Conservation (phyloP, 1,140 invertebrate genomes). For the Solenopsis fugax region DNA sequence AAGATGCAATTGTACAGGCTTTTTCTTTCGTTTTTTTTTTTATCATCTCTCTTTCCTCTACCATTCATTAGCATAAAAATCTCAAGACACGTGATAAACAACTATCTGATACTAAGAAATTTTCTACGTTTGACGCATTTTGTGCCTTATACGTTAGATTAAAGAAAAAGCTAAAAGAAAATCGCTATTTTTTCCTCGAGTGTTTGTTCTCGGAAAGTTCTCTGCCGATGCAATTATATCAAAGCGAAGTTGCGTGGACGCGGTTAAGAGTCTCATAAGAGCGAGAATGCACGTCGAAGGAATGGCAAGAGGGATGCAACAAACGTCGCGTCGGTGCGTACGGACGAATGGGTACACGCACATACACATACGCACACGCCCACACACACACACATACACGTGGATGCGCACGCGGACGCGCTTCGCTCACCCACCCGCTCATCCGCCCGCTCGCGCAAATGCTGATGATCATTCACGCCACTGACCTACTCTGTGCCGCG, state of each 20-base stretch:
- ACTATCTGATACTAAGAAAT: background rate
- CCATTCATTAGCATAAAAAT: background rate
- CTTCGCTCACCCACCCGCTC: slow-evolving; percentile 1
- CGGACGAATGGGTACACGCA: slow-evolving; percentile 42
- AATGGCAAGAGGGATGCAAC: slow-evolving; percentile 55
- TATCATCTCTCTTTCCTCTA: background rate
- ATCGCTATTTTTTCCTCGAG: background rate
- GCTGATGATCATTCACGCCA: slow-evolving; percentile 78
- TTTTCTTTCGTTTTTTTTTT: background rate
- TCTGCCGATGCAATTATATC: background rate
- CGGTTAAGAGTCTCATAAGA: background rate
- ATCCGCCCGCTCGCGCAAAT: slow-evolving; percentile 55
- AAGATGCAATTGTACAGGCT: background rate
- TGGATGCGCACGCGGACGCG: background rate
- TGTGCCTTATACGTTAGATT: background rate
- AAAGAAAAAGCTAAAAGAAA: background rate
- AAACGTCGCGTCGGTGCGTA: slow-evolving; percentile 52
- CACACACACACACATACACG: background rate
- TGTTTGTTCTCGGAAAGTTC: background rate
- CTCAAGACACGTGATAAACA: background rate
- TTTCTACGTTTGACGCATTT: background rate
- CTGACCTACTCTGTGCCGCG: slow-evolving; percentile 76
- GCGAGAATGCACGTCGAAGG: slow-evolving; percentile 22
- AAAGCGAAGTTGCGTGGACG: slow-evolving; percentile 1
- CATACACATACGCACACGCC: slow-evolving; percentile 5